Evolutionary conservation across 2,797 vertebrate genomes (phyloP), one percentile per base, ranked within the genome.

Genomic region (Lacerta viridis): DNA sequence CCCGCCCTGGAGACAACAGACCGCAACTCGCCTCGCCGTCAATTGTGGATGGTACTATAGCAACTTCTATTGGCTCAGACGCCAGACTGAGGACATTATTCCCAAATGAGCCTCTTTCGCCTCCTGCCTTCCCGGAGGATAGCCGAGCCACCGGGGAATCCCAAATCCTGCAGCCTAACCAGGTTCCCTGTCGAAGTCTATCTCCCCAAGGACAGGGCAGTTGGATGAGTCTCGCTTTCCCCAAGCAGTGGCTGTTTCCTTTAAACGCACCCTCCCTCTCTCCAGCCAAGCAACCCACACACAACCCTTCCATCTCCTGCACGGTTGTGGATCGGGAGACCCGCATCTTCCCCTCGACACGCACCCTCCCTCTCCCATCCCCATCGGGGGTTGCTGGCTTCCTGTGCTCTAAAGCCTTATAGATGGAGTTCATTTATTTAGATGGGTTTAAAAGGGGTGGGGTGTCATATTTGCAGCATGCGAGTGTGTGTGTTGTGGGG

Each of bases 1-100:
- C 88, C 88, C 78, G 33, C 87, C 88, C 55, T 39, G 18, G 39
- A 76, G 50, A 17, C 69, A 36, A 50, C 68, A 76, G 50, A 17
- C 59, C 20, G 39, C 68, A 50, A 33, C 79, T 81, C 23, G 83
- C 83, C n/a, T 80, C 13, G n/a, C 27, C 10, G 6, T 80, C 69
- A 85, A 81, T 85, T 66, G 75, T 75, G 50, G 68, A 89, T 66
- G 77, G 8, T 66, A 41, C 39, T 59, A 66, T n/a, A 64, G 17
- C 88, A 59, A 72, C 69, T 74, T 78, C 15, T 39, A 66, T 20
- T 55, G 27, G 29, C 15, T 41, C 55, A 39, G 78, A 33, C 27
- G 13, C 69, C 11, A 1, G 29, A 1, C 18, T 46, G 69, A 71
- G 20, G 46, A 33, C 9, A 27, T 29, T 5, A 43, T 25, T 41